These are phyloP conservation scores for Grapholita molesta DNA, from an alignment of 1,140 invertebrate genomes.

Conservation along the genomic window DNA sequence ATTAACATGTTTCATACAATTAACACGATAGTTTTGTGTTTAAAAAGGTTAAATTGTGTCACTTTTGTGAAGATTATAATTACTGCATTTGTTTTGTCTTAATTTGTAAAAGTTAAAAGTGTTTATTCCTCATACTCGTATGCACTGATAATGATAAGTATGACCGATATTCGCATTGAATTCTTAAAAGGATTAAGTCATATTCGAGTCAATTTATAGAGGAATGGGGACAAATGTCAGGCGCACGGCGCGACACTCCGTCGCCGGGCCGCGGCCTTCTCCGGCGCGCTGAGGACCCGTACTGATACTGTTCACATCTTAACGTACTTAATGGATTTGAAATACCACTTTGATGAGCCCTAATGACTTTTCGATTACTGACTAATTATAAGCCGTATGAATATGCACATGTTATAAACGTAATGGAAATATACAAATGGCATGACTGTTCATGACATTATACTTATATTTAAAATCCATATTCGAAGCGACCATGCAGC, in stretches of 20 bases:
- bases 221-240: conserved; percentile 61
- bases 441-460: too few relatives aligned
- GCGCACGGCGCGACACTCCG: conserved; percentile 44
- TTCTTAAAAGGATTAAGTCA: conserved; percentile 70
- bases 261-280: conserved; percentile 36
- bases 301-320: conserved; percentile 19
- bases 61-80: too few relatives aligned
- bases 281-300: not conserved
- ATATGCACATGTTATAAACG: not conserved
- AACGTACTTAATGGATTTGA: conserved; percentile 39
- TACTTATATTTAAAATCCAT: too few relatives aligned
- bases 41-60: too few relatives aligned
- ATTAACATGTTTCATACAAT: too few relatives aligned
- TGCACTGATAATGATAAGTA: conserved; percentile 41
- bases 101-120: not conserved
- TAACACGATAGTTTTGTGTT: too few relatives aligned
- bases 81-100: too few relatives aligned
- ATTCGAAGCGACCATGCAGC: too few relatives aligned
- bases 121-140: conserved; percentile 37
- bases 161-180: conserved; percentile 41
- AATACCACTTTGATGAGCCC: conserved; percentile 28
- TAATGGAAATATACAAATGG: not conserved
- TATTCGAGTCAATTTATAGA: conserved; percentile 59
- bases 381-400: conserved; percentile 23
- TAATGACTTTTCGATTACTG: conserved; percentile 19